These are phyloP conservation scores for Sebastes glaucus DNA, from an alignment of 2,797 vertebrate species.

Conservation along the genomic window DNA sequence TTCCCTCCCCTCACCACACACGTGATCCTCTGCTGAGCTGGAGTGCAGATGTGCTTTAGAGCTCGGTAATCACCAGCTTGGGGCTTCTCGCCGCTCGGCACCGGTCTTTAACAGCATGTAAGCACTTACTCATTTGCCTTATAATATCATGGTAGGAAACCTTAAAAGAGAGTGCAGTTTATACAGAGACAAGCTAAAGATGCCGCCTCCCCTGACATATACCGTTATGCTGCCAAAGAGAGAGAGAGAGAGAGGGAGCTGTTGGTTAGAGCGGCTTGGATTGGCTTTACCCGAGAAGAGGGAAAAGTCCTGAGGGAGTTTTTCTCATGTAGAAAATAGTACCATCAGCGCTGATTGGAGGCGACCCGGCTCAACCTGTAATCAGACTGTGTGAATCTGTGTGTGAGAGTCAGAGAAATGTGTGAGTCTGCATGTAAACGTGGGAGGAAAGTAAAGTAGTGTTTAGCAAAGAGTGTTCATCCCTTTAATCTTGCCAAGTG, in stretches of 20 bases:
- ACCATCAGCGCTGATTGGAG: background rate
- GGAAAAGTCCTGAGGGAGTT: background rate
- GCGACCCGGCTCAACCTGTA: conserved; percentile 15
- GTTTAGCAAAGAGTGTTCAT: conserved; percentile 45
- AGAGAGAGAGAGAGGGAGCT: conserved; percentile 17
- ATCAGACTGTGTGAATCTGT: conserved; percentile 19
- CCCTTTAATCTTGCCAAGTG: conserved; percentile 71
- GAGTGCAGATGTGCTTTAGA: conserved; percentile 82
- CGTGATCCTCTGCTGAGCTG: conserved; percentile 66
- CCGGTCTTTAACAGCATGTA: conserved; percentile 83
- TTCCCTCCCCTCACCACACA: conserved; percentile 47
- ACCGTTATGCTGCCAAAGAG: conserved; percentile 20
- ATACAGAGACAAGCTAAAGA: conserved; percentile 75
- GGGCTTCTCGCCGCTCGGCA: conserved; percentile 79
- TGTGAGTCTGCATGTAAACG: conserved; percentile 30
- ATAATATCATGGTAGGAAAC: conserved; percentile 81
- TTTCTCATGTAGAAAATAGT: conserved; percentile 12
- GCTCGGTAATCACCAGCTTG: conserved; percentile 82
- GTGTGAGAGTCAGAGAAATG: conserved; percentile 28
- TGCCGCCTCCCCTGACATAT: conserved; percentile 41
- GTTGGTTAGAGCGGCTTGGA: conserved; percentile 3
- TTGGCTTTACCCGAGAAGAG: background rate
- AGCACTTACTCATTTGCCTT: conserved; percentile 85
- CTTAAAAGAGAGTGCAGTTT: conserved; percentile 79
- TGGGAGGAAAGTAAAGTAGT: conserved; percentile 57